Base-by-base conservation (phyloP, 1,140 invertebrate species). In the Atopsyche davidsoni region DNA sequence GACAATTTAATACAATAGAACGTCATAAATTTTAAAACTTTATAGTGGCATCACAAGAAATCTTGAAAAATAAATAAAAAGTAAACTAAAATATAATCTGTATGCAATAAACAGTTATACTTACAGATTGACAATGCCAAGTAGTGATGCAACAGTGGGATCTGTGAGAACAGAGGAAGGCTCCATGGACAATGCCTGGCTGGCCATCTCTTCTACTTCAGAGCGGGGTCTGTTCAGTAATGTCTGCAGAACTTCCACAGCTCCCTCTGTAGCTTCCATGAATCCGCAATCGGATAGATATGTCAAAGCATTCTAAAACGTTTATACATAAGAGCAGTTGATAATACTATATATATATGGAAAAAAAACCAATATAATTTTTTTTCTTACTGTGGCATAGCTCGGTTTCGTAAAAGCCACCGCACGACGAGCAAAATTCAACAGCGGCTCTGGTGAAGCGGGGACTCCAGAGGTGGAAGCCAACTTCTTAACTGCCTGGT, bases 221-320 rank as follows among this genome's bases (percentile, higher is more conserved):
- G 32, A 17, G 3, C 31, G 17, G 2, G 55, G 41, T 36, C 39
- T 44, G 34, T 57, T 50, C 4, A 57, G 19, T 16, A 57, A 21
- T 13, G 13, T 23, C 23, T 44, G 34, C 3, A 57, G 35, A 6
- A 53, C 23, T 22, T 53, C 47, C 16, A 21, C 31, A 10, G 55
- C 45, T 10, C 18, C 44, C 13, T 53, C 51, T 3, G 22, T 11
- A 2, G 43, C 39, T 31, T 50, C 51, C 2, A 51, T 7, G 45
- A 45, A 53, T 21, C 55, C 55, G 22, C 46, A 50, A 25, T 57
- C 32, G 3, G 49, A 38, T 38, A 57, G 36, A 46, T 57, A 57
- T 17, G 46, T 25, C 25, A 57, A 25, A 9, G 55, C 46, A 13
- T 31, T 35, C 55, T 57, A 25, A 28, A 53, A 50, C 22, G 11